Evolutionary conservation across 35 echinoderm and acorn worm species (phyloP).

Genomic region (Patiria miniata): DNA sequence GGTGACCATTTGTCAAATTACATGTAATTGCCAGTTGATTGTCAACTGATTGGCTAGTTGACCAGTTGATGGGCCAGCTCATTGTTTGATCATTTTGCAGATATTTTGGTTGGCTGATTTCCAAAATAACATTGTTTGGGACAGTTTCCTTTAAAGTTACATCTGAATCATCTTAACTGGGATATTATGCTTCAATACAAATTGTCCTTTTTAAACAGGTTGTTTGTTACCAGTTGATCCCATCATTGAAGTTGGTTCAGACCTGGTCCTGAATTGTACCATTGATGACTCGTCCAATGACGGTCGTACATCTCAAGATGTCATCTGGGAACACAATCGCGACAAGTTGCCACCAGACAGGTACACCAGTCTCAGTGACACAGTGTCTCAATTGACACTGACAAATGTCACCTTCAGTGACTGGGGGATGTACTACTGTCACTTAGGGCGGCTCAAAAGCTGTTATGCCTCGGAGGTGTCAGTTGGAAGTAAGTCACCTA

Average conservation of each 20-base stretch:
- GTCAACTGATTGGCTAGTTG: no score
- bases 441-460: background rate
- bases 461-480: background rate
- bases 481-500: slow-evolving; percentile 1
- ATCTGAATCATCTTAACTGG: no score
- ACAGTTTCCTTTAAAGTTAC: no score
- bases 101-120: no score
- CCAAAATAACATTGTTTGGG: no score
- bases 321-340: background rate
- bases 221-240: background rate
- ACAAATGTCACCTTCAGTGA: background rate
- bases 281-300: background rate
- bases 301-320: background rate
- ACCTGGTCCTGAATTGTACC: background rate
- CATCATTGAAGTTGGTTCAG: background rate
- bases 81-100: no score
- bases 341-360: background rate
- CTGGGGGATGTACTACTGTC: background rate
- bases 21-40: no score
- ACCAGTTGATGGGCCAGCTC: no score
- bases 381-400: background rate
- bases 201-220: no score
- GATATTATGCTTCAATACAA: no score
- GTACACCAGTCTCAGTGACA: background rate
- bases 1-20: no score